Evolutionary conservation across 2,113 vertebrate species (phyloP).

Genomic region (Prunella fulvescens): DNA sequence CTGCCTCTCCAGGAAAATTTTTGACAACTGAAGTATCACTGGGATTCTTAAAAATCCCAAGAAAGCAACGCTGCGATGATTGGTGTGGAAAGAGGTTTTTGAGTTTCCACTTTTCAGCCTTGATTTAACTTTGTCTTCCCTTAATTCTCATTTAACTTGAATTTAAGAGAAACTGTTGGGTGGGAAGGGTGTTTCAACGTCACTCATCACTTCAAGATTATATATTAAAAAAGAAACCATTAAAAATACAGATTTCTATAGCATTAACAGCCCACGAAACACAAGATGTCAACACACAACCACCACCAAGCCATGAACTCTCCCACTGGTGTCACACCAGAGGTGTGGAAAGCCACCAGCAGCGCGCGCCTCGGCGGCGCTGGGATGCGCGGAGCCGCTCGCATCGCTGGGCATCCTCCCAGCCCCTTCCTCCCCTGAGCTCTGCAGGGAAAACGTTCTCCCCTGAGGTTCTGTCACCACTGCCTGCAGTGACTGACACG

Average conservation of each 20-base stretch:
- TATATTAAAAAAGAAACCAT: neutral
- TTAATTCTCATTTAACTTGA: neutral
- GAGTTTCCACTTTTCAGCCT: neutral
- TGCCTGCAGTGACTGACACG: constrained; percentile 27
- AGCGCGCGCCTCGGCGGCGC: fast-evolving
- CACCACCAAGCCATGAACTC: neutral
- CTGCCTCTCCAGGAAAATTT: neutral
- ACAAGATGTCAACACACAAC: fast-evolving
- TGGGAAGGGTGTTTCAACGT: neutral
- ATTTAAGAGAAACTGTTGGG: neutral
- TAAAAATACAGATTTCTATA: neutral
- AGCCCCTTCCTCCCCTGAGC: neutral
- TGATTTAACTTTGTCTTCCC: neutral
- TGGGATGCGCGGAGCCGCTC: fast-evolving
- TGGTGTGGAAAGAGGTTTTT: neutral
- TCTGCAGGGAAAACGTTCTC: neutral
- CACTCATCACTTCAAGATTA: neutral
- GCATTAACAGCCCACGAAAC: neutral
- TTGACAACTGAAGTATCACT: neutral
- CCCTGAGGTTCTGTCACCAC: neutral
- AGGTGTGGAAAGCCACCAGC: neutral
- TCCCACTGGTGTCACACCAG: fast-evolving
- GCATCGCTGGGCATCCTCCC: neutral
- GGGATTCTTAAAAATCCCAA: neutral
- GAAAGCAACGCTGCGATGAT: neutral